Conservation (phyloP, 2,888 invertebrate species). For the Coronaproctus castanopsis region DNA sequence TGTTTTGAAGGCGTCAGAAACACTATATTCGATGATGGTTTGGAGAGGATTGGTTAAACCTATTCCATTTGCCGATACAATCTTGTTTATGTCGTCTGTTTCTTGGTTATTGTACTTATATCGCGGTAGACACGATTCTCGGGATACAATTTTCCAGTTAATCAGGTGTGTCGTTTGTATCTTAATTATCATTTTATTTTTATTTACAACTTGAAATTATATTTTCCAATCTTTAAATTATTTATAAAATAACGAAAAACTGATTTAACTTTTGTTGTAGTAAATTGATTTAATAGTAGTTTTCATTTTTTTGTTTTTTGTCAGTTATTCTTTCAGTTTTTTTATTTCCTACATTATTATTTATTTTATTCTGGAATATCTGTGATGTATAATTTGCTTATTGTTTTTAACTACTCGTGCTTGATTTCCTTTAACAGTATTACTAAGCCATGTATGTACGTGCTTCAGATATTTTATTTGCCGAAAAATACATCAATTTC, state of each 20-base stretch:
- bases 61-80: slow-evolving; percentile 40
- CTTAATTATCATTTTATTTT: background rate
- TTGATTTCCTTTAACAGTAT: too few relatives aligned
- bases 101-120: slow-evolving; percentile 37
- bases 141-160: slow-evolving; percentile 39
- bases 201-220: background rate
- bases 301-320: too few relatives aligned
- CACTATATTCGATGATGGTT: slow-evolving; percentile 48
- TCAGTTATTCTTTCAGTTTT: too few relatives aligned
- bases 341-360: too few relatives aligned
- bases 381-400: too few relatives aligned
- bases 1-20: slow-evolving; percentile 42
- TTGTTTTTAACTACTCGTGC: too few relatives aligned
- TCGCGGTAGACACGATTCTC: slow-evolving; percentile 32
- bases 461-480: too few relatives aligned
- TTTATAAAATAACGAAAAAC: background rate
- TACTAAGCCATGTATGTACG: too few relatives aligned
- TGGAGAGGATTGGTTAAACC: slow-evolving; percentile 38
- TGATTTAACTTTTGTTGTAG: background rate
- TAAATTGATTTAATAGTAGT: slow-evolving; percentile 10
- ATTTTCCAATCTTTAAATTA: background rate
- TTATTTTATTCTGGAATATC: too few relatives aligned
- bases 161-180: slow-evolving; percentile 30
- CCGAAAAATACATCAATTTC: too few relatives aligned
- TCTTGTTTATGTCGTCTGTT: slow-evolving; percentile 43